Evolutionary conservation across 2,113 vertebrate genomes (phyloP).

Genomic region (Marmota monax): DNA sequence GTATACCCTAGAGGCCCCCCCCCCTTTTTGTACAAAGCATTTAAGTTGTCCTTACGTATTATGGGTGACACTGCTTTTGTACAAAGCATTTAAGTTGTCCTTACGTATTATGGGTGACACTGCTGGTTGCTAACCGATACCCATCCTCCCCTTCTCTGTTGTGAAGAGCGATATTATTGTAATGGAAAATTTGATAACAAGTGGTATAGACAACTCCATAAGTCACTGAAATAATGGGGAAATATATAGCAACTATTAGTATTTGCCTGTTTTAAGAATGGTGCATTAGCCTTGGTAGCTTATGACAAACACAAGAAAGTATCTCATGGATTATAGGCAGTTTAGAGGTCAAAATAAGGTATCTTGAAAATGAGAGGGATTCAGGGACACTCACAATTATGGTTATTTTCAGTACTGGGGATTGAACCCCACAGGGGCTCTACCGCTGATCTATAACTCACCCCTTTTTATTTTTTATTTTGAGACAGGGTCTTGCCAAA

Average conservation of each 20-base stretch:
- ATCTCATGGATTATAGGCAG: background rate
- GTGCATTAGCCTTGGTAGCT: background rate
- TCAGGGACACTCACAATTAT: background rate
- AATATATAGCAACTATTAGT: background rate
- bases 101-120: background rate
- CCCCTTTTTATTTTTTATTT: too few species aligned
- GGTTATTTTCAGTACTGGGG: too few species aligned
- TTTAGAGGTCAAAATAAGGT: background rate
- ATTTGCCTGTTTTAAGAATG: background rate
- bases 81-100: too few species aligned
- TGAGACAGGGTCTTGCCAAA: too few species aligned
- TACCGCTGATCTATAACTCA: too few species aligned
- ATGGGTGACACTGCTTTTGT: too few species aligned
- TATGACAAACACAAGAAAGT: background rate
- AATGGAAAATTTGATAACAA: background rate
- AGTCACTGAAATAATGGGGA: background rate
- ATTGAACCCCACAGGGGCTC: too few species aligned
- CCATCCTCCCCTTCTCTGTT: background rate
- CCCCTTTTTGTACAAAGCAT: background rate
- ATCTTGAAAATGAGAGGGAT: background rate
- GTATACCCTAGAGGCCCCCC: background rate
- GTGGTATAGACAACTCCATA: background rate
- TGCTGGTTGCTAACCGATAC: background rate
- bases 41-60: background rate
- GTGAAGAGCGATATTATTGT: background rate